Evolutionary conservation across 2,888 invertebrate genomes (phyloP), one percentile per base, ranked within the genome.

Genomic region (Alentia gelatinosa): DNA sequence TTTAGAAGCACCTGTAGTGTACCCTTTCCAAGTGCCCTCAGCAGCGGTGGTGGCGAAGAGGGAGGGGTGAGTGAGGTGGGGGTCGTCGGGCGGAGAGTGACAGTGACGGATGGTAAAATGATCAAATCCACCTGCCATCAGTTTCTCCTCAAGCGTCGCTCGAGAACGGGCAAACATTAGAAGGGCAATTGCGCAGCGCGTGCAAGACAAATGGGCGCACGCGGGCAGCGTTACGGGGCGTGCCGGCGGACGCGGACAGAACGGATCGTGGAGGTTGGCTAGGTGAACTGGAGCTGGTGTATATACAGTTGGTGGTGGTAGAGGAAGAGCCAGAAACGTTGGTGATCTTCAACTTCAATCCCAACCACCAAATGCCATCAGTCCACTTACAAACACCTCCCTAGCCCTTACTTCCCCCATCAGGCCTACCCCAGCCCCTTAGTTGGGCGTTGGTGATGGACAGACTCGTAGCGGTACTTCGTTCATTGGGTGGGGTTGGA

Each of bases 101-200:
- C 79, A 39, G 79, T 79, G 79, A 79, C 39, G 79, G 26, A 79
- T 79, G 79, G 79, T 19, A 79, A 79, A 79, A 79, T 79, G 79
- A 79, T 79, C 79, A 79, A 79, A 79, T 79, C 79, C 79, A 79
- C 79, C 79, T 79, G 79, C 79, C 79, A 79, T 79, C 79, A 79
- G 79, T 79, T 79, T 39, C 79, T 79, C 79, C 79, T 79, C 79
- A 79, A 35, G 79, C 37, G 79, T 12, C 79, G 35, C 37, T 79
- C 39, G 79, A 79, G 79, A 37, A 79, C 79, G 23, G 79, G 39
- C 79, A 79, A 79, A 79, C 79, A 79, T 35, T 79, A 79, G 79
- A 39, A 79, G 79, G 79, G 79, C 79, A 79, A 79, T 79, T 79
- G 39, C 79, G 35, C 37, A 74, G 37, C 7, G 37, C 23, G 79